A percentile compares a stretch with the other conserved stretches of the same genome.
These are phyloP conservation scores for Mustela lutreola DNA, from an alignment of 2,113 vertebrate genomes.

Conservation along the genomic window DNA sequence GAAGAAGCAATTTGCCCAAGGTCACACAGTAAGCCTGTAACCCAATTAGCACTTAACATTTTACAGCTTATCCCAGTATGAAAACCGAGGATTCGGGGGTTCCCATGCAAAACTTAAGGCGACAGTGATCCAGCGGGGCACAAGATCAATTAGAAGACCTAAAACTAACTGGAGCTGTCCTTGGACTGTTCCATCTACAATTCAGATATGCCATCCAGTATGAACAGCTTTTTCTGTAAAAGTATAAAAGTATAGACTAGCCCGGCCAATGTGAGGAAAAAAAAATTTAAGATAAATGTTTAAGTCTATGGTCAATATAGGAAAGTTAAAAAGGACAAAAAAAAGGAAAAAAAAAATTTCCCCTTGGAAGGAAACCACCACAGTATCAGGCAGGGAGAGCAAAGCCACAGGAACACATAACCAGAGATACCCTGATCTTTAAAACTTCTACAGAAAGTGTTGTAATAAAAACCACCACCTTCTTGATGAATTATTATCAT, in stretches of 20 bases:
- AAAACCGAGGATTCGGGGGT: neutral
- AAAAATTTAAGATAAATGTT: neutral
- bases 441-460: neutral
- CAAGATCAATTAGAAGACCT: neutral
- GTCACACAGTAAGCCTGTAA: slow-evolving; percentile 59
- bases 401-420: slow-evolving; percentile 24
- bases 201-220: neutral
- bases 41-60: slow-evolving; percentile 11
- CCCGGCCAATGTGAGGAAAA: neutral
- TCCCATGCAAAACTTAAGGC: slow-evolving; percentile 48
- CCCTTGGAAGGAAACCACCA: neutral
- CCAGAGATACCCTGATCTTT: slow-evolving; percentile 11
- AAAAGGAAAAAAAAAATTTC: neutral
- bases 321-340: neutral
- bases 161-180: neutral
- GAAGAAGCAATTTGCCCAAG: slow-evolving; percentile 69
- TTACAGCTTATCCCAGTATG: neutral
- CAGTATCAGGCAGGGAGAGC: neutral
- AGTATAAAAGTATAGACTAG: neutral
- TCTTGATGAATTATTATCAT: neutral
- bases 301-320: neutral
- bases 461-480: neutral
- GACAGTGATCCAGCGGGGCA: neutral
- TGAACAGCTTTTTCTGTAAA: neutral
- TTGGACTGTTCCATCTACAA: neutral